phyloP scores from a whole-genome alignment of 2,888 invertebrate genomes.

The Boloria euphrosyne region DNA sequence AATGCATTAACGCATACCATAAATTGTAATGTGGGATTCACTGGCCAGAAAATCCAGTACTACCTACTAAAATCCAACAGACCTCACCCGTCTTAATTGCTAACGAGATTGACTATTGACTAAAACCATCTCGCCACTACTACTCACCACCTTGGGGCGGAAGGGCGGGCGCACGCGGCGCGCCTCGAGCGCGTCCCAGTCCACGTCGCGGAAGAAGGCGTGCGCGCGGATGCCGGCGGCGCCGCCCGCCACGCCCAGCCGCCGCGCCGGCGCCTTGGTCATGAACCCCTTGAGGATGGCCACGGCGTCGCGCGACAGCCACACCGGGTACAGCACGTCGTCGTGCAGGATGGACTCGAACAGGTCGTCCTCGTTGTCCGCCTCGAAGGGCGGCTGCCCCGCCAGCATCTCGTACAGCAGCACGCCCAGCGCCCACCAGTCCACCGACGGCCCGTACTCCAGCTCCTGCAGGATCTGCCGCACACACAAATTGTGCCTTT shows the following conservation, averaged over 20 bases:
- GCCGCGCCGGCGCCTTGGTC: conserved; percentile 97
- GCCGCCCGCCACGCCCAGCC: conserved; percentile 93
- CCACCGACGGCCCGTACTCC: conserved; percentile 94
- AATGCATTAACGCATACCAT: too few species aligned
- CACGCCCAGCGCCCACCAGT: conserved; percentile 99
- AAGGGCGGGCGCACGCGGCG: conserved; percentile 98
- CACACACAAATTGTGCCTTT: too few species aligned
- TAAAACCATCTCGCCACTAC: too few species aligned
- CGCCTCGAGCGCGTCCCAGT: conserved; percentile 97
- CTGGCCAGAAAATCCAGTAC: too few species aligned
- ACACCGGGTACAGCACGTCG: conserved; percentile 98
- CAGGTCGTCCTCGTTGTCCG: conserved; percentile 99
- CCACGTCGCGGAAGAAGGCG: conserved; percentile 96
- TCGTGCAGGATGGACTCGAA: conserved; percentile 99
- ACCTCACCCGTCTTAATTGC: too few species aligned
- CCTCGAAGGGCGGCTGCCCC: conserved; percentile 99
- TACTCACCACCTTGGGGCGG: conserved; percentile 96
- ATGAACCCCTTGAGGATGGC: conserved; percentile 89
- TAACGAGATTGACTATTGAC: too few species aligned
- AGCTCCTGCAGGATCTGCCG: conserved; percentile 92
- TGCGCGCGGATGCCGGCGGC: conserved; percentile 95
- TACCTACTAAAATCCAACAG: too few species aligned
- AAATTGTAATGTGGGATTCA: too few species aligned
- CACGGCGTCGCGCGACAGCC: conserved; percentile 83
- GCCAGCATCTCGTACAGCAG: conserved; percentile 99